phyloP scores from a whole-genome alignment of 2,888 invertebrate species.

The Cepaea hortensis region DNA sequence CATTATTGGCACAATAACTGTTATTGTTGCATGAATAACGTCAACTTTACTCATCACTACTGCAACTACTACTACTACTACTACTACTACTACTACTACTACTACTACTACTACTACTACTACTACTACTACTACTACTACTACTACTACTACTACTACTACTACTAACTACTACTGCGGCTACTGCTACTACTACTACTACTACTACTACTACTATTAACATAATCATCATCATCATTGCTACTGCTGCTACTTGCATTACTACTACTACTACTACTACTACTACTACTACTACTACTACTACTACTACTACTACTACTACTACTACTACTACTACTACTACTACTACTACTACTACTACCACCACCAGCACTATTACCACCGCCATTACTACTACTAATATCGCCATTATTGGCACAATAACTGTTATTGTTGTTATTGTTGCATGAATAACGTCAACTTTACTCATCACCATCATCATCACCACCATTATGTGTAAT shows the following conservation, averaged over 20 bases:
- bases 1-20: no score
- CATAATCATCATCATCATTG: not conserved
- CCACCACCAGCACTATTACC: no score
- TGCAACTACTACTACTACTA: not conserved
- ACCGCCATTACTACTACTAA: no score
- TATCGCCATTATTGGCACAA: no score
- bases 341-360: no score
- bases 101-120: constrained; percentile 23
- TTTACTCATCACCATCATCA: not conserved
- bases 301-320: no score
- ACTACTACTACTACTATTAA: constrained; percentile 5
- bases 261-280: constrained; percentile 15
- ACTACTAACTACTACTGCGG: not conserved
- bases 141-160: constrained; percentile 8
- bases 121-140: constrained; percentile 19
- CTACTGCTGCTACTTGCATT: constrained; percentile 14
- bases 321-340: no score
- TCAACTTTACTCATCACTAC: no score
- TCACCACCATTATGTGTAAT: not conserved
- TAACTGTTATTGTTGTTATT: not conserved
- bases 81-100: constrained; percentile 33
- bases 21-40: no score
- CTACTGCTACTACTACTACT: not conserved
- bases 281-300: no score
- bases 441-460: not conserved